These are phyloP conservation scores for Lepisosteus osseus DNA, from an alignment of 2,113 vertebrate species.

Conservation along the genomic window DNA sequence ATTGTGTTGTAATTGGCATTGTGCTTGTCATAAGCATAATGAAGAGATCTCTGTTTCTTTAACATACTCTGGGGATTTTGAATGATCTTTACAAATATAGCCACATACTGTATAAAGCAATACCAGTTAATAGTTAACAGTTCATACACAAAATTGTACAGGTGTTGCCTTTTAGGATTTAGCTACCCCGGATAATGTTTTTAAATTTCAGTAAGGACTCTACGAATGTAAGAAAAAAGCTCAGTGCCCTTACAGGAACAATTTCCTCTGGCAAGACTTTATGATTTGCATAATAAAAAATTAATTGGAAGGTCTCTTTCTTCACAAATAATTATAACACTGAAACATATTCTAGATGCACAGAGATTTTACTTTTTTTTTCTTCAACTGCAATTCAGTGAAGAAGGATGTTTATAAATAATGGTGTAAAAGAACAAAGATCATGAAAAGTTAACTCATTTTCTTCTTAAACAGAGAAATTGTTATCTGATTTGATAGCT, in stretches of 20 bases:
- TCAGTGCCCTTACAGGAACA: slow-evolving; percentile 2
- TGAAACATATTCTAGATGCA: slow-evolving; percentile 26
- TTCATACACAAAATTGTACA: too few relatives aligned
- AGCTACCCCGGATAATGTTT: too few relatives aligned
- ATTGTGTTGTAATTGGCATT: too few relatives aligned
- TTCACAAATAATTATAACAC: background rate
- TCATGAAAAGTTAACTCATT: background rate
- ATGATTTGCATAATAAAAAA: slow-evolving; percentile 29
- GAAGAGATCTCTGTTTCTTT: too few relatives aligned
- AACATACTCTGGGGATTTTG: too few relatives aligned
- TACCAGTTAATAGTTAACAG: too few relatives aligned
- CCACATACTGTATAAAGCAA: too few relatives aligned
- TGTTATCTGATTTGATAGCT: slow-evolving; percentile 31
- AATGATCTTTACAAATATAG: too few relatives aligned
- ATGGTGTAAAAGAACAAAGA: slow-evolving; percentile 12
- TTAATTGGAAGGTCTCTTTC: slow-evolving; percentile 31
- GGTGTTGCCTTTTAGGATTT: too few relatives aligned
- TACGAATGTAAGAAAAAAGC: background rate
- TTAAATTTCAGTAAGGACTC: too few relatives aligned
- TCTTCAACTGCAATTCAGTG: slow-evolving; percentile 20
- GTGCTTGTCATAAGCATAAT: too few relatives aligned
- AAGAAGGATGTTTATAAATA: slow-evolving; percentile 17
- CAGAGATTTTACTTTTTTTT: slow-evolving; percentile 16
- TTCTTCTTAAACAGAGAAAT: slow-evolving; percentile 12
- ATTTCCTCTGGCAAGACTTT: background rate